Evolutionary conservation across 2,797 vertebrate genomes (phyloP).

Genomic region (Propithecus deckenii): DNA sequence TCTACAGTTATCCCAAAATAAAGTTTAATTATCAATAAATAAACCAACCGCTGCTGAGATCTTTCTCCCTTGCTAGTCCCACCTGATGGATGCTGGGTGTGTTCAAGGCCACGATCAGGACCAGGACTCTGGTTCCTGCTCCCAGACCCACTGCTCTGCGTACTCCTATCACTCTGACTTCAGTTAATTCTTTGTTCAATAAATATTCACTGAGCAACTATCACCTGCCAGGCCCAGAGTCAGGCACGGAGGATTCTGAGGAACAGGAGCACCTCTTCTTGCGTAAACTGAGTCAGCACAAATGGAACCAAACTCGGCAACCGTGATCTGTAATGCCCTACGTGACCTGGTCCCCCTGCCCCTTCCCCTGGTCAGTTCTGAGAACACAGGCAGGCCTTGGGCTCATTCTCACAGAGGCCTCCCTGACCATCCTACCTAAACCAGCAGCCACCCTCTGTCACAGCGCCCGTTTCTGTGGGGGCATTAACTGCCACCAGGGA

Average conservation of each 20-base stretch:
- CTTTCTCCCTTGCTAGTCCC: not conserved
- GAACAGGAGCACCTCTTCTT: fast-evolving
- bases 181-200: not conserved
- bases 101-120: not conserved
- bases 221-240: not conserved
- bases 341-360: not conserved
- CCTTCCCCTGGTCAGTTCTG: not conserved
- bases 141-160: not conserved
- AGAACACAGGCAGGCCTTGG: too few relatives aligned
- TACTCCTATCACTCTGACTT: too few relatives aligned
- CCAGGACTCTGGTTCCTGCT: not conserved
- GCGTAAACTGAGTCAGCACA: not conserved
- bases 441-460: not conserved
- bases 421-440: not conserved
- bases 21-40: not conserved
- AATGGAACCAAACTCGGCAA: not conserved
- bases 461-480: fast-evolving
- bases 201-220: not conserved
- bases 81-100: not conserved
- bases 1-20: not conserved
- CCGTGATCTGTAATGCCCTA: not conserved
- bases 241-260: not conserved
- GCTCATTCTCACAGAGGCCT: not conserved
- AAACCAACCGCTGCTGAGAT: not conserved
- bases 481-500: fast-evolving